Conservation (phyloP, 2,797 vertebrate genomes). For the Bufotes viridis region DNA sequence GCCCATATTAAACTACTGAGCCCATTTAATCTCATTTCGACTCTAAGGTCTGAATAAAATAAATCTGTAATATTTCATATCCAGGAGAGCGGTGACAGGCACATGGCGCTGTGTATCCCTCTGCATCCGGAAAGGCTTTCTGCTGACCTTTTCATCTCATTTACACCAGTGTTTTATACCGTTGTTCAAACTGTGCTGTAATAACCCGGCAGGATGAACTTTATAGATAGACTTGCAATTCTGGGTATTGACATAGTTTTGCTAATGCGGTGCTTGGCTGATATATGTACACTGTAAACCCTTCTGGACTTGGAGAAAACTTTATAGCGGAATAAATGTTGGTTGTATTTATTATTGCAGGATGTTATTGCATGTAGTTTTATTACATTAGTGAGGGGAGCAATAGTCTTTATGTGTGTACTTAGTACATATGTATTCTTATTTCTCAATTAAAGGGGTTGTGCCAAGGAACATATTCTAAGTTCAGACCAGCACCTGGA, state of each 20-base stretch:
- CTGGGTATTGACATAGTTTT: constrained; percentile 6
- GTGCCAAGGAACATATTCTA: no score
- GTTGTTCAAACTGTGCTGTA: constrained; percentile 33
- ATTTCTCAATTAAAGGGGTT: not conserved
- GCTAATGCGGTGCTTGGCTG: not conserved
- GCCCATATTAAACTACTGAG: not conserved
- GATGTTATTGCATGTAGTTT: not conserved
- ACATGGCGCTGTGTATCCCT: not conserved
- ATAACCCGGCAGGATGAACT: not conserved
- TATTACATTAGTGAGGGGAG: not conserved
- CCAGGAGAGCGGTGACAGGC: not conserved
- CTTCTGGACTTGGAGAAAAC: not conserved
- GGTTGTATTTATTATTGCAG: not conserved
- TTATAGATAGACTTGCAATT: not conserved
- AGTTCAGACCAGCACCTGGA: no score
- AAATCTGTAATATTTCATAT: not conserved
- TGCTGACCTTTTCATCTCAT: constrained; percentile 37
- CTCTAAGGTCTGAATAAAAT: not conserved
- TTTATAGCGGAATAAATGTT: not conserved
- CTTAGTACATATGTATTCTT: not conserved
- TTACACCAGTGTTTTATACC: constrained; percentile 39
- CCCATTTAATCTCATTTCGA: not conserved
- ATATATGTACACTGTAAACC: constrained; percentile 5
- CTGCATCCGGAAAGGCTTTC: not conserved
- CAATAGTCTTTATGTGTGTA: not conserved